Conservation (phyloP, 2,113 vertebrate species). For the Herpailurus yagouaroundi region DNA sequence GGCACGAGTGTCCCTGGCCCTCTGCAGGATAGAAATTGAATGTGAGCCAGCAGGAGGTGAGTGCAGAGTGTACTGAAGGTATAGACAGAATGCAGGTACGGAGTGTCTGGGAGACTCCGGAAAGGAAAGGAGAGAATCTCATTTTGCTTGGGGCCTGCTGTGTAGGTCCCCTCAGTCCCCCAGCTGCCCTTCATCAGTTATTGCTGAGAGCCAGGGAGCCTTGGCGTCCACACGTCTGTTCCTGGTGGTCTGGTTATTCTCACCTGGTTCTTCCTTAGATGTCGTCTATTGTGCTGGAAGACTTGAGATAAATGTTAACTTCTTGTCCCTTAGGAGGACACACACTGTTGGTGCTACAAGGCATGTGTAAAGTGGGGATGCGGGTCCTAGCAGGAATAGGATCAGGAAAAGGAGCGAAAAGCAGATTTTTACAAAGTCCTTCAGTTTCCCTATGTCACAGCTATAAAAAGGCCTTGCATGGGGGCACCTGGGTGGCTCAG, state of each 20-base stretch:
- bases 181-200: neutral
- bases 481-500: too few species aligned
- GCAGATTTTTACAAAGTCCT: neutral
- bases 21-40: neutral
- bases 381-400: neutral
- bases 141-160: neutral
- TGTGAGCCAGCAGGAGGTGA: neutral
- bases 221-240: neutral
- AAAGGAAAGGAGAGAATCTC: neutral
- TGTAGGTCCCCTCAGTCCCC: neutral
- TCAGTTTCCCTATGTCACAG: neutral
- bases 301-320: too few species aligned
- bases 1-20: neutral
- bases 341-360: neutral
- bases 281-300: neutral
- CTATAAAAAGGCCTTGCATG: neutral
- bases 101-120: neutral
- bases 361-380: neutral
- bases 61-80: neutral
- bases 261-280: neutral
- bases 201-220: neutral
- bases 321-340: neutral
- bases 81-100: fast-evolving
- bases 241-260: neutral
- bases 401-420: neutral